Evolutionary conservation across 2,888 invertebrate species (phyloP).

Genomic region (Rugalucina vietnamica): DNA sequence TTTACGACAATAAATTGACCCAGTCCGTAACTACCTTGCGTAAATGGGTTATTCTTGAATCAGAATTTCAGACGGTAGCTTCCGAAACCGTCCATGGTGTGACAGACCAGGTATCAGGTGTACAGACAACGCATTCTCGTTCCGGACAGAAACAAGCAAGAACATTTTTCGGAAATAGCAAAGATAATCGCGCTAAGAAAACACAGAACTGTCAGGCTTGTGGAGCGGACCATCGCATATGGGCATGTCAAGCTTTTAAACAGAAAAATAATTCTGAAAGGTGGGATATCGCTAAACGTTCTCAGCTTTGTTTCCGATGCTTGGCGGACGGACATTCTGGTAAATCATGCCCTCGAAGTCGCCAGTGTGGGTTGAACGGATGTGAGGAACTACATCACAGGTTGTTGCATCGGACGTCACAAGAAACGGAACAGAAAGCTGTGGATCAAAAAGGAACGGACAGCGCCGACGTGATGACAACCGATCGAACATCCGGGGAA

Average conservation of each 20-base stretch:
- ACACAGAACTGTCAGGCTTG: background rate
- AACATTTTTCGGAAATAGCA: background rate
- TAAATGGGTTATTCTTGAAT: slow-evolving; percentile 23
- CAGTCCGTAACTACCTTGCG: slow-evolving; percentile 25
- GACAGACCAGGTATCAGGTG: background rate
- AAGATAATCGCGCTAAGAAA: background rate
- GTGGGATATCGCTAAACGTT: slow-evolving; percentile 8
- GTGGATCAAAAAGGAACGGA: background rate
- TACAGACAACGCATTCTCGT: background rate
- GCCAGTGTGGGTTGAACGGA: slow-evolving; percentile 13
- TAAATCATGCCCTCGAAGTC: slow-evolving; percentile 8
- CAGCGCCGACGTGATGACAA: background rate
- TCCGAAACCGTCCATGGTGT: slow-evolving; percentile 19
- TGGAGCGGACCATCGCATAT: background rate
- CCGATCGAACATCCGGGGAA: background rate
- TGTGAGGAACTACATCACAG: slow-evolving; percentile 24
- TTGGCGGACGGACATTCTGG: slow-evolving; percentile 20
- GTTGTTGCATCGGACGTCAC: slow-evolving; percentile 13
- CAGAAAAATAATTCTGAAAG: background rate
- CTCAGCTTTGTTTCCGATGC: slow-evolving; percentile 30
- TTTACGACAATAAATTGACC: slow-evolving; percentile 17
- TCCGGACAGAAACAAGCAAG: background rate
- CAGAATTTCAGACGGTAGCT: slow-evolving; percentile 25
- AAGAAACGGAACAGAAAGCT: background rate
- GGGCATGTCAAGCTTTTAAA: slow-evolving; percentile 20